Evolutionary conservation across 1,140 invertebrate species (phyloP).

Genomic region (Procambarus virginalis): DNA sequence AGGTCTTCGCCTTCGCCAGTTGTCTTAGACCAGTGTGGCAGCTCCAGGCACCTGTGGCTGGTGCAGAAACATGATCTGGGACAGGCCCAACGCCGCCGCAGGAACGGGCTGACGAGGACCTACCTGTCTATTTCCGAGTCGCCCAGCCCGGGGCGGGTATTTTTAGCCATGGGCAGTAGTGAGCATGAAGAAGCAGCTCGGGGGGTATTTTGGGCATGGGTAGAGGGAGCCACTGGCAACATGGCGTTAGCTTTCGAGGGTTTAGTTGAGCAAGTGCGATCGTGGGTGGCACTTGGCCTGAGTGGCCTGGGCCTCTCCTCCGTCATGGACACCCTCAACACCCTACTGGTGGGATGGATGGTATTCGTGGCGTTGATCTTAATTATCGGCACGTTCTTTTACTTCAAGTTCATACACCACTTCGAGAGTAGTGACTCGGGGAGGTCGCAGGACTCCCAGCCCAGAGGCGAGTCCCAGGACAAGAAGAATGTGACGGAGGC

Average conservation of each 20-base stretch:
- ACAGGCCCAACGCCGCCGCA: constrained; percentile 36
- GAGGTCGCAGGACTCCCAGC: background rate
- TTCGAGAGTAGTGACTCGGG: constrained; percentile 13
- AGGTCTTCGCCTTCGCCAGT: background rate
- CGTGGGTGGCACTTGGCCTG: constrained; percentile 49
- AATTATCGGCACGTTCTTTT: constrained; percentile 50
- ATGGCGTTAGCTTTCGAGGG: constrained; percentile 49
- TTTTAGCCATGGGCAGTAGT: constrained; percentile 65
- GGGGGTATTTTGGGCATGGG: constrained; percentile 65
- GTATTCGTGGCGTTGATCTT: constrained; percentile 53
- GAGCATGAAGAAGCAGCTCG: constrained; percentile 50
- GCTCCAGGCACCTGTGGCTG: background rate
- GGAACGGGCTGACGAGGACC: constrained; percentile 43
- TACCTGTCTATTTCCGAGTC: constrained; percentile 64
- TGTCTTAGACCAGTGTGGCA: background rate
- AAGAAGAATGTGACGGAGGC: background rate
- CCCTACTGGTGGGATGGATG: constrained; percentile 63
- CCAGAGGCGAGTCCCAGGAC: background rate
- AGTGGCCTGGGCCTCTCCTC: constrained; percentile 36
- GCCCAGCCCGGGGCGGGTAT: constrained; percentile 48
- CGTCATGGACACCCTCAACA: constrained; percentile 65
- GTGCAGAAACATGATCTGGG: constrained; percentile 63
- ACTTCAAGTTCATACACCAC: constrained; percentile 50
- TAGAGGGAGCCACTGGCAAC: constrained; percentile 63
- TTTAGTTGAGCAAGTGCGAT: constrained; percentile 65